phyloP scores from a whole-genome alignment of 2,888 invertebrate species.

The Spilosoma lubricipeda region DNA sequence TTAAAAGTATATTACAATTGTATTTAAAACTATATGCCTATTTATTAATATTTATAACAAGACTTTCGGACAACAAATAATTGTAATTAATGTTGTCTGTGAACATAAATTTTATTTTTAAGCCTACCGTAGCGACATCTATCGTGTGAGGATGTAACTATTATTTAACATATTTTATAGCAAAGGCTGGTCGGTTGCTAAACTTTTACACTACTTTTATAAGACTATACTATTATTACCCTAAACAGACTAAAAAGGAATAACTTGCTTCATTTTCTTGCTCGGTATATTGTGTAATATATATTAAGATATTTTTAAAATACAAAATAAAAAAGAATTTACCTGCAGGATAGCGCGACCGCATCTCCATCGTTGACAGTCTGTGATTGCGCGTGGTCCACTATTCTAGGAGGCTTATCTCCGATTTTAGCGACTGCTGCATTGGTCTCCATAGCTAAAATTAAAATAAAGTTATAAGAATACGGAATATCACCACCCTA shows the following conservation, averaged over 20 bases:
- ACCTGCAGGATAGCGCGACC: slow-evolving; percentile 92
- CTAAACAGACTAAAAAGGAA: no score
- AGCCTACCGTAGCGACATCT: slow-evolving; percentile 5
- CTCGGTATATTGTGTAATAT: background rate
- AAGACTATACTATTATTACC: no score
- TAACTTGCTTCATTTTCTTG: background rate
- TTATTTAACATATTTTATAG: background rate
- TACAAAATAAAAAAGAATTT: background rate
- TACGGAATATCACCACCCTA: no score
- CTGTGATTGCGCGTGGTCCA: slow-evolving; percentile 93
- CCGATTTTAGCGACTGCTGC: slow-evolving; percentile 81
- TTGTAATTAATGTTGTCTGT: background rate
- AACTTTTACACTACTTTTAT: no score
- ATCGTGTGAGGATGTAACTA: background rate
- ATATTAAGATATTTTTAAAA: background rate
- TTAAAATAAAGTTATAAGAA: background rate
- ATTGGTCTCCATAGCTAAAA: slow-evolving; percentile 88
- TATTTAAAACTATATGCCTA: background rate
- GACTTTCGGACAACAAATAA: background rate
- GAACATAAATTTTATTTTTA: background rate
- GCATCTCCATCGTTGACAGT: slow-evolving; percentile 95
- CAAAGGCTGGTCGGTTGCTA: no score
- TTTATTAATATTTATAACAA: no score
- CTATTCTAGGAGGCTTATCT: slow-evolving; percentile 95
- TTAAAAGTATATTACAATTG: background rate